A percentile compares a stretch with the other conserved stretches of the same genome.
Conservation (phyloP, 2,888 invertebrate species). For the Himalopsyche tibetana region DNA sequence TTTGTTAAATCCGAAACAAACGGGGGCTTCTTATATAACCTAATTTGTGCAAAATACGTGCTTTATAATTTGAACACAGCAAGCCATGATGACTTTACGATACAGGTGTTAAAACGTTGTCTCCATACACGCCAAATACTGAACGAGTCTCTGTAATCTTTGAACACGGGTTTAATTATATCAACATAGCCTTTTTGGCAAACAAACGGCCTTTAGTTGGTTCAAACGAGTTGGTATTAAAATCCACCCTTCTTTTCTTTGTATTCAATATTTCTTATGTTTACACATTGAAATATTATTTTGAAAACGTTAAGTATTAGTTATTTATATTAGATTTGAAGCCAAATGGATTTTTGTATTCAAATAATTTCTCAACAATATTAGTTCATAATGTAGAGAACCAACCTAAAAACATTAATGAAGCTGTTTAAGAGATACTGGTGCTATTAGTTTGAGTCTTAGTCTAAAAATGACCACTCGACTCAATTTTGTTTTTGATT, state of each 20-base stretch:
- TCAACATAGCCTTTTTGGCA: constrained; percentile 57
- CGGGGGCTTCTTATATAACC: constrained; percentile 19
- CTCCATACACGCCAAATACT: constrained; percentile 46
- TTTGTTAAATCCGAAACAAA: constrained; percentile 36
- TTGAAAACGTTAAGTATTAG: too few relatives aligned
- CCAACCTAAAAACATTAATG: too few relatives aligned
- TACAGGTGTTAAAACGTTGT: constrained; percentile 56
- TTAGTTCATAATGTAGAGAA: too few relatives aligned
- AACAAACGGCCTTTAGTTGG: constrained; percentile 60
- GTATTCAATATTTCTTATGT: too few relatives aligned
- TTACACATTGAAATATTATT: too few relatives aligned
- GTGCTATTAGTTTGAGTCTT: too few relatives aligned
- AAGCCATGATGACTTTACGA: constrained; percentile 56
- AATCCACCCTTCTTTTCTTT: neutral
- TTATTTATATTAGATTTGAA: too few relatives aligned
- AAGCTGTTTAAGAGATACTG: too few relatives aligned
- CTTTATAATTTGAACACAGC: constrained; percentile 9
- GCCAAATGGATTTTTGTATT: too few relatives aligned
- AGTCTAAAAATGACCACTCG: too few relatives aligned
- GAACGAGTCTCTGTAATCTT: constrained; percentile 58
- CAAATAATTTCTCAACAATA: too few relatives aligned
- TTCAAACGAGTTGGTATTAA: constrained; percentile 58
- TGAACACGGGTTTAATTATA: constrained; percentile 62
- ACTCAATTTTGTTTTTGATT: too few relatives aligned
- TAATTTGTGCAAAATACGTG: constrained; percentile 39